Percentiles rank a stretch among this genome's conserved stretches.
phyloP scores from a whole-genome alignment of 1,140 invertebrate genomes.

The Aphaenogaster rudis region DNA sequence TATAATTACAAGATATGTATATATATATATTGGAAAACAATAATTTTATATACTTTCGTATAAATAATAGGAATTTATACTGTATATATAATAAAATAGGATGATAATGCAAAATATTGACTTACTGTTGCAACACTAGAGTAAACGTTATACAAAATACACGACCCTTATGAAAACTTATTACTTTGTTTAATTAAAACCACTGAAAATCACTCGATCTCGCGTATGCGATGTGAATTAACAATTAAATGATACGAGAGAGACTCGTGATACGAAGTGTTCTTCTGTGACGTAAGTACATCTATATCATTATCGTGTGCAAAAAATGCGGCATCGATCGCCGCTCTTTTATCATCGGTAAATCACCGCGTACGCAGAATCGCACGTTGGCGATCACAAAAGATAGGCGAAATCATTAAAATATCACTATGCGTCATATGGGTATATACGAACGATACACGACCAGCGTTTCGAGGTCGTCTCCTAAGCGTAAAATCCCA shows the following conservation, averaged over 20 bases:
- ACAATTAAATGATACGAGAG: not conserved
- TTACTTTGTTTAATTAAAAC: constrained; percentile 41
- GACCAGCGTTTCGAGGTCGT: not conserved
- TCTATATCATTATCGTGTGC: not conserved
- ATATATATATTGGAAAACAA: constrained; percentile 61
- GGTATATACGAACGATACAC: not conserved
- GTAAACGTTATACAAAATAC: constrained; percentile 68
- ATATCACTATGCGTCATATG: not conserved
- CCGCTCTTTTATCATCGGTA: not conserved
- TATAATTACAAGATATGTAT: constrained; percentile 33
- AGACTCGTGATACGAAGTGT: not conserved
- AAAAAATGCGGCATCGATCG: not conserved
- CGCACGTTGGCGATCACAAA: not conserved
- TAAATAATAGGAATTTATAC: constrained; percentile 67
- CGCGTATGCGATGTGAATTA: not conserved
- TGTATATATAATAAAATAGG: constrained; percentile 64
- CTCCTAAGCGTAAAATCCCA: not conserved
- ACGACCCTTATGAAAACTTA: constrained; percentile 22
- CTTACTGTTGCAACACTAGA: constrained; percentile 64
- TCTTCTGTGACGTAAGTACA: not conserved
- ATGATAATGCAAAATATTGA: constrained; percentile 63
- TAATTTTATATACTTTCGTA: constrained; percentile 71
- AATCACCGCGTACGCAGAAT: constrained; percentile 18
- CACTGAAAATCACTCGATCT: not conserved
- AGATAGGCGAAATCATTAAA: constrained; percentile 13